Conservation (phyloP, 2,113 vertebrate genomes). For the Periophthalmus modestus region DNA sequence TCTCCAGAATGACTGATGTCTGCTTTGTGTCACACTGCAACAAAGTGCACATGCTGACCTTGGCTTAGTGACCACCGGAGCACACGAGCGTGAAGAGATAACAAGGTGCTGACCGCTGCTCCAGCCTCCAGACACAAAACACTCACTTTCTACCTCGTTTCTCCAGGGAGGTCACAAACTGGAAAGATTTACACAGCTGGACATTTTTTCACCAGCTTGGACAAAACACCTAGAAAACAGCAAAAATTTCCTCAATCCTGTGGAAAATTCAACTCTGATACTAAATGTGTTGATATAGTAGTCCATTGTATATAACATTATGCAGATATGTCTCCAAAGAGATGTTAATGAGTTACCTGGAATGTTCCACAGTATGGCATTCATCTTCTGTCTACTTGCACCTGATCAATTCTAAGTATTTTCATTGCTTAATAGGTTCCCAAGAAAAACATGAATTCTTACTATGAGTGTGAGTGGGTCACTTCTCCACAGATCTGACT, state of each 20-base stretch:
- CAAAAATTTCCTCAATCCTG: background rate
- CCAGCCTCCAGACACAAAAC: constrained; percentile 2
- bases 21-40: constrained; percentile 26
- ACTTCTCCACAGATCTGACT: no score
- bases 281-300: no score
- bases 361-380: no score
- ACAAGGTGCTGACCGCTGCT: constrained; percentile 28
- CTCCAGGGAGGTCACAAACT: constrained; percentile 4
- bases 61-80: constrained; percentile 3
- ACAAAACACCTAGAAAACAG: background rate
- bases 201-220: background rate
- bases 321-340: no score
- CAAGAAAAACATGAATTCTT: no score
- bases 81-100: constrained; percentile 15
- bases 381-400: no score
- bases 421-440: no score
- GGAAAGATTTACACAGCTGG: constrained; percentile 20
- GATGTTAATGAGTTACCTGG: no score
- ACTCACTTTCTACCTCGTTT: constrained; percentile 45
- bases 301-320: no score
- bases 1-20: constrained; percentile 23
- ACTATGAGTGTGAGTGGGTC: no score
- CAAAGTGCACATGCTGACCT: background rate
- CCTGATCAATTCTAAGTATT: no score
- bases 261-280: background rate